Evolutionary conservation across 2,888 invertebrate genomes (phyloP).

Genomic region (Tenodera sinensis): DNA sequence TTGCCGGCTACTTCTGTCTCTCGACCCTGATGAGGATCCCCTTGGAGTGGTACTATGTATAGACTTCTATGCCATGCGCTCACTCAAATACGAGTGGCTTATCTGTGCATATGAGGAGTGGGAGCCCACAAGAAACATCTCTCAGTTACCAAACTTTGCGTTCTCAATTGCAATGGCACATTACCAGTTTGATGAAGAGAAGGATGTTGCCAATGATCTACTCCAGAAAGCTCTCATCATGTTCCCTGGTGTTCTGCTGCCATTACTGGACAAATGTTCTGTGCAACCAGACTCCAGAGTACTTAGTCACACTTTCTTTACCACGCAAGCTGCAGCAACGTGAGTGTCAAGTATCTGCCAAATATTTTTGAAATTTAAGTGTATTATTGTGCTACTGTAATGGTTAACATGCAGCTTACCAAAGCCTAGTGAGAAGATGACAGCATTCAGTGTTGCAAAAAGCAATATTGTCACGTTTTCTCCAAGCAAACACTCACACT

Average conservation of each 20-base stretch:
- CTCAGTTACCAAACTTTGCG: slow-evolving; percentile 83
- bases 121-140: slow-evolving; percentile 62
- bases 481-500: too few relatives aligned
- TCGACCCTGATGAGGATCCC: slow-evolving; percentile 74
- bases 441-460: too few relatives aligned
- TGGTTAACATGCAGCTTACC: too few relatives aligned
- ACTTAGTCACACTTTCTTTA: slow-evolving; percentile 52
- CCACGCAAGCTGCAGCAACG: slow-evolving; percentile 43
- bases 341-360: slow-evolving; percentile 37
- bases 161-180: slow-evolving; percentile 75
- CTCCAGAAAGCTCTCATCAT: slow-evolving; percentile 75
- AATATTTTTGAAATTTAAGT: too few relatives aligned
- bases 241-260: slow-evolving; percentile 74
- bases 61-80: slow-evolving; percentile 77
- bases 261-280: slow-evolving; percentile 71
- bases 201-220: slow-evolving; percentile 53
- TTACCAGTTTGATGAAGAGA: slow-evolving; percentile 54
- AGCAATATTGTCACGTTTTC: too few relatives aligned
- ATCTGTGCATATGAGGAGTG: slow-evolving; percentile 49
- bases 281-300: slow-evolving; percentile 66
- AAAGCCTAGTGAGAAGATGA: too few relatives aligned
- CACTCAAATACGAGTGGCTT: slow-evolving; percentile 66
- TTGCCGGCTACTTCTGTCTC: slow-evolving; percentile 73
- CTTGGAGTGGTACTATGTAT: slow-evolving; percentile 71
- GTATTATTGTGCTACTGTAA: too few relatives aligned